phyloP scores from a whole-genome alignment of 2,113 vertebrate species.

The Brachionichthys hirsutus region DNA sequence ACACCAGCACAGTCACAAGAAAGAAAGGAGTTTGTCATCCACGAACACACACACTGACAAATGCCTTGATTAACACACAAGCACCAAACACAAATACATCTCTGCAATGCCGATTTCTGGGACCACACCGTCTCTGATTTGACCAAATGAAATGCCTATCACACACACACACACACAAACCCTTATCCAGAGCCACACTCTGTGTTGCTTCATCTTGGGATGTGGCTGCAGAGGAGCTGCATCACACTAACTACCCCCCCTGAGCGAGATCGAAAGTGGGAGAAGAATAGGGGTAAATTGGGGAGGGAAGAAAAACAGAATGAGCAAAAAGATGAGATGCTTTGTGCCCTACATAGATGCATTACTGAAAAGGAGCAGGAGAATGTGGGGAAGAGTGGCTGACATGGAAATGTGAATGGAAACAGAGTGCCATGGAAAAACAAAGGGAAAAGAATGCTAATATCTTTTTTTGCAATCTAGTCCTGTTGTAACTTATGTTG shows the following conservation, averaged over 20 bases:
- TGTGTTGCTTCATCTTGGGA: slow-evolving; percentile 38
- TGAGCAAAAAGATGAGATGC: slow-evolving; percentile 15
- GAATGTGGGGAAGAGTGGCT: no score
- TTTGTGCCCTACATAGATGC: slow-evolving; percentile 1
- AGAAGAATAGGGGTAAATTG: slow-evolving; percentile 24
- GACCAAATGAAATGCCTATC: background rate
- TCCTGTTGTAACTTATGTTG: no score
- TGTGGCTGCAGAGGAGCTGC: slow-evolving; percentile 39
- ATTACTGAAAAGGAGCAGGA: no score
- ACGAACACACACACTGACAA: slow-evolving; percentile 7
- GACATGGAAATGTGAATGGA: no score
- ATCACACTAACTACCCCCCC: slow-evolving; percentile 43
- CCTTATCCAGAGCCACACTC: slow-evolving; percentile 7
- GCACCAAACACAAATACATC: background rate
- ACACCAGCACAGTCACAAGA: slow-evolving; percentile 6
- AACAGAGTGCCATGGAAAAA: no score
- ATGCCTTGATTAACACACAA: background rate
- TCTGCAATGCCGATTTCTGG: slow-evolving; percentile 18
- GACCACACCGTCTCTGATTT: slow-evolving; percentile 22
- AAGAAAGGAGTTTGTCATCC: slow-evolving; percentile 2
- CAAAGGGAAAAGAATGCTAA: no score
- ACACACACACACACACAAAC: background rate
- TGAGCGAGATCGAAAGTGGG: slow-evolving; percentile 28
- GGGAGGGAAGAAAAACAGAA: slow-evolving; percentile 31
- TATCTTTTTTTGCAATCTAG: no score